phyloP scores from a whole-genome alignment of 2,797 vertebrate genomes.

The Epinephelus malabaricus region DNA sequence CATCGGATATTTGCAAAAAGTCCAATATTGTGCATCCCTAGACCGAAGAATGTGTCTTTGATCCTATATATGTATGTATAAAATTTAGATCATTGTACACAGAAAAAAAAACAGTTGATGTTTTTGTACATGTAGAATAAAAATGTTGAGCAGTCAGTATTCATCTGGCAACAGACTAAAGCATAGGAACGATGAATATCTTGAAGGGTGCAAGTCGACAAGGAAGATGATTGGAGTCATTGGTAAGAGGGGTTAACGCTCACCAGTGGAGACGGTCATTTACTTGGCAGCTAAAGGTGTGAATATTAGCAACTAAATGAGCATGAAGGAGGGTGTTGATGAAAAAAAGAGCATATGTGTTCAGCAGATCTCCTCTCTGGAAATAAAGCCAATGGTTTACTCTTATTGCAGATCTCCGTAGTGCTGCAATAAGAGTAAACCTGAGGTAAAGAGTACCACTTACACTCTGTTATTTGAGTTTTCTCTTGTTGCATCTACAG shows the following conservation, averaged over 20 bases:
- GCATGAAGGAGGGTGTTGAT: slow-evolving; percentile 53
- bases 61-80: neutral
- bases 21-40: too few species aligned
- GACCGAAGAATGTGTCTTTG: neutral
- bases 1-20: too few species aligned
- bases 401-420: neutral
- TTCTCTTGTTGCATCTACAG: slow-evolving; percentile 6
- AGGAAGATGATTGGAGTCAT: neutral
- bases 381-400: neutral
- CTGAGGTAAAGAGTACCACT: slow-evolving; percentile 16
- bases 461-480: slow-evolving; percentile 19
- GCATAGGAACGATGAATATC: neutral
- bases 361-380: slow-evolving; percentile 15
- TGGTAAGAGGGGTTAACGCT: slow-evolving; percentile 26
- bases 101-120: neutral
- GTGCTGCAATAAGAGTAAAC: too few species aligned
- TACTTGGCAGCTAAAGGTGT: slow-evolving; percentile 58
- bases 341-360: slow-evolving; percentile 46
- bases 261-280: slow-evolving; percentile 34
- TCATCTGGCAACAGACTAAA: neutral
- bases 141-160: neutral
- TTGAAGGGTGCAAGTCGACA: slow-evolving; percentile 9
- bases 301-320: slow-evolving; percentile 55
- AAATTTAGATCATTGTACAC: neutral
- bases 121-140: neutral